Evolutionary conservation across 2,888 invertebrate genomes (phyloP).

Genomic region (Ectemnius continuus): DNA sequence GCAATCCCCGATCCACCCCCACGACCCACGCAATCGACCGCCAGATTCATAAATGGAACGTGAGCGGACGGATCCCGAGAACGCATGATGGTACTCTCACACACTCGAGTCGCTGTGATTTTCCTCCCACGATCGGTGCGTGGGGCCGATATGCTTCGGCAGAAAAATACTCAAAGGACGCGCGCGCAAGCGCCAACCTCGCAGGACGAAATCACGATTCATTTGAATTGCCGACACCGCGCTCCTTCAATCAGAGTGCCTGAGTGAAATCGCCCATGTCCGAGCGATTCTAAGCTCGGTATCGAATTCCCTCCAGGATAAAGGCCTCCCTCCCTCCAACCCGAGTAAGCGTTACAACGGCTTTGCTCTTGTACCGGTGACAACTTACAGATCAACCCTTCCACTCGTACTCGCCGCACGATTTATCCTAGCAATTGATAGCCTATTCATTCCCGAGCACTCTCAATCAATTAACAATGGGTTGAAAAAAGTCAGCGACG

Average conservation of each 20-base stretch:
- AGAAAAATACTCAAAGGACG: constrained; percentile 49
- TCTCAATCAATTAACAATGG: no score
- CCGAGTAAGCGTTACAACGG: no score
- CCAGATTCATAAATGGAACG: constrained; percentile 60
- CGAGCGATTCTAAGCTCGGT: no score
- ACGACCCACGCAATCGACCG: constrained; percentile 53
- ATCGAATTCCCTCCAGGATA: no score
- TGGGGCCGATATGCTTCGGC: constrained; percentile 45
- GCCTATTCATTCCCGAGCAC: no score
- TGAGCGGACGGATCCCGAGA: constrained; percentile 28
- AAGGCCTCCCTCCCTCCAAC: no score
- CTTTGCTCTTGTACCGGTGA: no score
- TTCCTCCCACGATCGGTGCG: constrained; percentile 60
- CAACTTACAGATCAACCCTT: no score
- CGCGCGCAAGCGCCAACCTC: constrained; percentile 11
- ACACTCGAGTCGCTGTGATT: constrained; percentile 40
- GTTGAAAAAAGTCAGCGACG: no score
- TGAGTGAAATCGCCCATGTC: no score
- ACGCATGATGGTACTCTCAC: constrained; percentile 43
- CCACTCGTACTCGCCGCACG: no score
- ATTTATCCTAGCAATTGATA: no score
- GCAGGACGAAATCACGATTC: constrained; percentile 33
- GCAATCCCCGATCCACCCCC: background rate
- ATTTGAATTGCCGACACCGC: constrained; percentile 30
- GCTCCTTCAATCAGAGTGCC: constrained; percentile 30